A percentile compares a stretch with the other conserved stretches of the same genome.
Evolutionary conservation across 2,113 vertebrate species (phyloP).

Genomic region (Coptodon rendalli): DNA sequence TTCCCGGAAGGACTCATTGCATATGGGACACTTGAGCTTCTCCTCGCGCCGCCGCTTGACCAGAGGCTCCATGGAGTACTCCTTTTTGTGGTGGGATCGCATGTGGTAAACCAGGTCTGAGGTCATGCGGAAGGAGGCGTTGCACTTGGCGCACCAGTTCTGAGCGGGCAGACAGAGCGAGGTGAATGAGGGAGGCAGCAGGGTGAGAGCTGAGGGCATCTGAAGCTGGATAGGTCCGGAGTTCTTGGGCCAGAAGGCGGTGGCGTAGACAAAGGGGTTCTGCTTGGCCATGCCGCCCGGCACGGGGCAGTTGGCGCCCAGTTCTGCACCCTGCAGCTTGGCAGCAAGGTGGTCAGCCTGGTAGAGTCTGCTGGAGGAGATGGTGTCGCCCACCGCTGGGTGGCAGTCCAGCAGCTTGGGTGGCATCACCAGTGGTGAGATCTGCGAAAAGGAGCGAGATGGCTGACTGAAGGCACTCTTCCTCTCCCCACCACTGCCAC

Average conservation of each 20-base stretch:
- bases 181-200: constrained; percentile 93
- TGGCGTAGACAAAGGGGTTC: constrained; percentile 89
- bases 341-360: constrained; percentile 82
- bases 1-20: constrained; percentile 96
- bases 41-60: constrained; percentile 92
- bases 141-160: constrained; percentile 99
- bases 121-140: constrained; percentile 98
- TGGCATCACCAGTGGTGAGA: constrained; percentile 82
- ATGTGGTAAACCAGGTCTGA: constrained; percentile 99
- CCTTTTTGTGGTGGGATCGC: constrained; percentile 98
- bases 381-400: constrained; percentile 72
- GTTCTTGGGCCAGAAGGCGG: constrained; percentile 92
- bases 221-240: constrained; percentile 87
- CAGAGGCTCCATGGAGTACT: constrained; percentile 89
- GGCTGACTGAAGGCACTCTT: constrained; percentile 96
- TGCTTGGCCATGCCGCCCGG: constrained; percentile 81
- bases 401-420: constrained; percentile 87
- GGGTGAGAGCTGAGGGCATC: constrained; percentile 89
- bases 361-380: constrained; percentile 83
- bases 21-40: constrained; percentile 97
- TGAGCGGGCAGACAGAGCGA: constrained; percentile 94
- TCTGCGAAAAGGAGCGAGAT: constrained; percentile 80
- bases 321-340: constrained; percentile 81
- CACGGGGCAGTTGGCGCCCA: constrained; percentile 73
- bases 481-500: constrained; percentile 66